Conservation (phyloP, 2,113 vertebrate species). For the Pelmatolapia mariae region DNA sequence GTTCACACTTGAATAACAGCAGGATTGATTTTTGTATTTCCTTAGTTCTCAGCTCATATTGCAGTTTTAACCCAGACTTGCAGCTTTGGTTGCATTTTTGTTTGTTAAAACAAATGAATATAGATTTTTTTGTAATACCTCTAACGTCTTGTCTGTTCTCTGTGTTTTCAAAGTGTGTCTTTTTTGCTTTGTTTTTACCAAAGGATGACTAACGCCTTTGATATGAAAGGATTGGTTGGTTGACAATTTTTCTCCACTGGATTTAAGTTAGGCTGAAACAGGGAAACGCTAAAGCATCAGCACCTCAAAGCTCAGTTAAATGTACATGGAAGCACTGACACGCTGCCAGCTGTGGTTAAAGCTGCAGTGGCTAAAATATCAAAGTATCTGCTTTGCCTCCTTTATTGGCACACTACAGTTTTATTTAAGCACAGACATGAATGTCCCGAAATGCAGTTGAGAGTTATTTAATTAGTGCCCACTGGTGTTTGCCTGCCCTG, state of each 20-base stretch:
- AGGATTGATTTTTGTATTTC: neutral
- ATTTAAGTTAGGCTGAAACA: neutral
- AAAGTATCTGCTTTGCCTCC: neutral
- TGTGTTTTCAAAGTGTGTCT: neutral
- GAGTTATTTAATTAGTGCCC: slow-evolving; percentile 15
- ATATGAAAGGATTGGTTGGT: neutral
- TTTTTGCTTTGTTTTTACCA: slow-evolving; percentile 7
- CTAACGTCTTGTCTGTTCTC: neutral
- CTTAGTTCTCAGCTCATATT: neutral
- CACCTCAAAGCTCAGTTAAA: neutral
- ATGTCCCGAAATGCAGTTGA: neutral
- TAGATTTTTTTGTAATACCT: neutral
- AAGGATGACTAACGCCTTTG: slow-evolving; percentile 14
- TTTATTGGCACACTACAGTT: neutral
- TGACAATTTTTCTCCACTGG: neutral
- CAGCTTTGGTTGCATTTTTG: neutral
- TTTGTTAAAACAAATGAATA: neutral
- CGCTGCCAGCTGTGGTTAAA: neutral
- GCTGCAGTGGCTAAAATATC: neutral
- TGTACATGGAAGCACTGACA: neutral
- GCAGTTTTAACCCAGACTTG: neutral
- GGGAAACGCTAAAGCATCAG: neutral
- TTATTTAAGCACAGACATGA: neutral
- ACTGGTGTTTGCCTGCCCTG: neutral
- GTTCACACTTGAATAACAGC: neutral